phyloP scores from a whole-genome alignment of 2,113 vertebrate species.

The Panurus biarmicus region DNA sequence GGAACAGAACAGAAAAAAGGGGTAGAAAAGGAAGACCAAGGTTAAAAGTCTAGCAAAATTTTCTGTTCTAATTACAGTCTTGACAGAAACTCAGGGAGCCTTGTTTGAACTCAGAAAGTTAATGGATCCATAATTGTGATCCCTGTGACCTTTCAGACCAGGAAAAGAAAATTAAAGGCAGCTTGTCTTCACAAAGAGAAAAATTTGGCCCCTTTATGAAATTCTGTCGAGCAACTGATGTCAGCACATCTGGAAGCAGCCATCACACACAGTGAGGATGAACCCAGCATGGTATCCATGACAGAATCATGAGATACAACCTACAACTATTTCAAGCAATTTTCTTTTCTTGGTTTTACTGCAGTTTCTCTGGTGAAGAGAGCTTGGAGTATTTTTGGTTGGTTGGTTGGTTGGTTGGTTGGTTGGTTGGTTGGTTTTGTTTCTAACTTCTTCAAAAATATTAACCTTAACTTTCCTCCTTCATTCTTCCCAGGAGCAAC shows the following conservation, averaged over 20 bases:
- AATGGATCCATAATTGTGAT: not conserved
- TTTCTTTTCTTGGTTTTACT: not conserved
- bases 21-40: not conserved
- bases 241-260: not conserved
- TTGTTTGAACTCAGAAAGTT: not conserved
- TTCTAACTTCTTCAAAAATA: not conserved
- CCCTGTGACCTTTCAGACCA: not conserved
- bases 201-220: not conserved
- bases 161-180: not conserved
- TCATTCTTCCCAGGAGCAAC: not conserved
- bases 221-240: not conserved
- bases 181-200: not conserved
- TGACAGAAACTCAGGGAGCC: not conserved
- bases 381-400: not conserved
- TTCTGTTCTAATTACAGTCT: not conserved
- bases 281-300: rapidly evolving
- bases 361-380: not conserved
- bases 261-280: rapidly evolving
- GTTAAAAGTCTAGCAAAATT: not conserved
- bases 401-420: too few relatives aligned
- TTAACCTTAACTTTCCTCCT: not conserved
- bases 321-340: not conserved
- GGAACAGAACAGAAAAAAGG: not conserved
- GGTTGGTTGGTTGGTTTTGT: not conserved
- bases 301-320: not conserved